These are phyloP conservation scores for Gadus macrocephalus DNA, from an alignment of 2,113 vertebrate genomes.

Conservation along the genomic window DNA sequence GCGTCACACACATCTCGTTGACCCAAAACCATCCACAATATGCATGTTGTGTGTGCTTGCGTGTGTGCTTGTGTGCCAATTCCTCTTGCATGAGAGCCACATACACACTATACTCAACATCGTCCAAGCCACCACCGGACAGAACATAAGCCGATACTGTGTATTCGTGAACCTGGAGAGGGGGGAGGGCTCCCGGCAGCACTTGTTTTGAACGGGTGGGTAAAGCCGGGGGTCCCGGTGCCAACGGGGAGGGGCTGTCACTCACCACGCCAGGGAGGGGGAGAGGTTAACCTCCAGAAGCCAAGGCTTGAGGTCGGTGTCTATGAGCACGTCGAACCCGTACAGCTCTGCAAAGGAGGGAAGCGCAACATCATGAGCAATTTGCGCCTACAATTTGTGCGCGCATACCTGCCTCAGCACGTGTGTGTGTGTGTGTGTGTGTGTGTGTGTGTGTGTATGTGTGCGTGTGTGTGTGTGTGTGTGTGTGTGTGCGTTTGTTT, in stretches of 20 bases:
- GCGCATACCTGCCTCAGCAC: too few relatives aligned
- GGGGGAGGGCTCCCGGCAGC: constrained; percentile 9
- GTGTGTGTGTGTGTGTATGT: too few relatives aligned
- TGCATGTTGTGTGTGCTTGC: too few relatives aligned
- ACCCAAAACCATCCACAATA: too few relatives aligned
- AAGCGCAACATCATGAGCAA: constrained; percentile 25
- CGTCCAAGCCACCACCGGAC: background rate
- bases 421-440: too few relatives aligned
- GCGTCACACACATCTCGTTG: too few relatives aligned
- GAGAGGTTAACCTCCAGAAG: constrained; percentile 97
- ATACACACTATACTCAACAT: too few relatives aligned
- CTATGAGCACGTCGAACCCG: constrained; percentile 96
- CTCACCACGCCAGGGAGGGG: constrained; percentile 95
- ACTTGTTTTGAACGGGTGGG: constrained; percentile 6
- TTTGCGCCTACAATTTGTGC: too few relatives aligned
- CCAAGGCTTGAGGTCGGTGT: constrained; percentile 95
- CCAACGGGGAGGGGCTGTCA: constrained; percentile 32
- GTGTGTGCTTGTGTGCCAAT: background rate
- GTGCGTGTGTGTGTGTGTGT: too few relatives aligned
- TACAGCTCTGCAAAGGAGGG: constrained; percentile 83
- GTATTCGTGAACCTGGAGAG: background rate
- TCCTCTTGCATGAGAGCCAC: too few relatives aligned
- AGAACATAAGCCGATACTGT: constrained; percentile 5
- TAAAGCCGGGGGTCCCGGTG: background rate
- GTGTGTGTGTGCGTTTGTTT: too few relatives aligned